Conservation (phyloP, 1,140 invertebrate genomes). For the Anastatus disparis region DNA sequence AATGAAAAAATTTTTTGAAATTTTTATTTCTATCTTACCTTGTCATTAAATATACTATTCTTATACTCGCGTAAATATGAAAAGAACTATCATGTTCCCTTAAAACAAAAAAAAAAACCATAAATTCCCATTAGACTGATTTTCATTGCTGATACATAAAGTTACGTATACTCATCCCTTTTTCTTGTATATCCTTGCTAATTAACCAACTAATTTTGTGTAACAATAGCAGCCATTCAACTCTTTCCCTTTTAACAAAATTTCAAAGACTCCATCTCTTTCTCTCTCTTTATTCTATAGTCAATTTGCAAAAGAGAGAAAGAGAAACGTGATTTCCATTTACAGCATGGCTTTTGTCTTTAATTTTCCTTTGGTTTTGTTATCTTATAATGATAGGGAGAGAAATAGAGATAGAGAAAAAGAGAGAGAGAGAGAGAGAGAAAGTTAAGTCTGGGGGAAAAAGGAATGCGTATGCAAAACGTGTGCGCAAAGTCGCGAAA, state of each 20-base stretch:
- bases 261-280: slow-evolving; percentile 16
- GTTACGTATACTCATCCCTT: neutral
- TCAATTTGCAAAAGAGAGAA: neutral
- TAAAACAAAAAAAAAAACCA: slow-evolving; percentile 17
- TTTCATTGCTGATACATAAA: slow-evolving; percentile 7
- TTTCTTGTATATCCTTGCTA: slow-evolving; percentile 29
- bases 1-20: too few relatives aligned
- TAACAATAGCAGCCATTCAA: neutral
- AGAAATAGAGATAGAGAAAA: too few relatives aligned
- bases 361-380: slow-evolving; percentile 57
- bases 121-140: slow-evolving; percentile 27
- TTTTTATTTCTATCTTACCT: too few relatives aligned
- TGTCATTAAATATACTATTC: too few relatives aligned
- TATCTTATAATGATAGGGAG: slow-evolving; percentile 54
- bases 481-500: neutral
- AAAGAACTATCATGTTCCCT: slow-evolving; percentile 12
- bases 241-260: neutral
- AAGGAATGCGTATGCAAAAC: slow-evolving; percentile 21
- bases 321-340: slow-evolving; percentile 48
- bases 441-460: neutral
- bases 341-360: slow-evolving; percentile 58
- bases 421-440: too few relatives aligned
- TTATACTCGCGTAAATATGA: too few relatives aligned
- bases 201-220: slow-evolving; percentile 32
- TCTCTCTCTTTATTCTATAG: too few relatives aligned